Evolutionary conservation across 1,140 invertebrate species (phyloP).

Genomic region (Zophobas morio): DNA sequence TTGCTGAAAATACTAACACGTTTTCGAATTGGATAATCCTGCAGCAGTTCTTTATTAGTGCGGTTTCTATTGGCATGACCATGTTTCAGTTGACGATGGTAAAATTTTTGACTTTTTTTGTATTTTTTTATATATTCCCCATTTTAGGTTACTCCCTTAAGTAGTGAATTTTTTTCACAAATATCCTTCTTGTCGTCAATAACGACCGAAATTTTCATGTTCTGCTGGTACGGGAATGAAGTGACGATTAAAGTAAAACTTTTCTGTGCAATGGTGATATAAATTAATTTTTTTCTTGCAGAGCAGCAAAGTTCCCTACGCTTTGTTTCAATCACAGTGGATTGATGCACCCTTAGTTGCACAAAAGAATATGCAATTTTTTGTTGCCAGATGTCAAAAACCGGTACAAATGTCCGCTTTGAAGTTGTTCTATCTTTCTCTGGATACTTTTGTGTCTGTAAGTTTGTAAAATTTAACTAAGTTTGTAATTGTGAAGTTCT

Average conservation of each 20-base stretch:
- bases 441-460: not conserved
- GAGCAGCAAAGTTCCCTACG: slow-evolving; percentile 2
- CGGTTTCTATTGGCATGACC: too few relatives aligned
- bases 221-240: slow-evolving; percentile 4
- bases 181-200: not conserved
- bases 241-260: not conserved
- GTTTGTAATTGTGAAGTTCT: too few relatives aligned
- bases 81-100: too few relatives aligned
- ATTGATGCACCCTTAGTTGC: not conserved
- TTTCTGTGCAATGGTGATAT: too few relatives aligned
- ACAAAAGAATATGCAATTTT: slow-evolving; percentile 14
- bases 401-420: slow-evolving; percentile 9
- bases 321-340: slow-evolving; percentile 4
- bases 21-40: too few relatives aligned
- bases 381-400: slow-evolving; percentile 1
- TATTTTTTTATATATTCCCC: too few relatives aligned
- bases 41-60: too few relatives aligned
- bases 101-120: too few relatives aligned
- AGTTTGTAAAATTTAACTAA: not conserved
- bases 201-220: not conserved
- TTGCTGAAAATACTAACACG: too few relatives aligned
- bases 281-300: not conserved
- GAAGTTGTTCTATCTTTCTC: slow-evolving; percentile 1
- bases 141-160: not conserved
- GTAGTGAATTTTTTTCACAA: not conserved